These are phyloP conservation scores for Sceliomorpha sp. DNA, from an alignment of 2,888 invertebrate genomes.

Conservation along the genomic window DNA sequence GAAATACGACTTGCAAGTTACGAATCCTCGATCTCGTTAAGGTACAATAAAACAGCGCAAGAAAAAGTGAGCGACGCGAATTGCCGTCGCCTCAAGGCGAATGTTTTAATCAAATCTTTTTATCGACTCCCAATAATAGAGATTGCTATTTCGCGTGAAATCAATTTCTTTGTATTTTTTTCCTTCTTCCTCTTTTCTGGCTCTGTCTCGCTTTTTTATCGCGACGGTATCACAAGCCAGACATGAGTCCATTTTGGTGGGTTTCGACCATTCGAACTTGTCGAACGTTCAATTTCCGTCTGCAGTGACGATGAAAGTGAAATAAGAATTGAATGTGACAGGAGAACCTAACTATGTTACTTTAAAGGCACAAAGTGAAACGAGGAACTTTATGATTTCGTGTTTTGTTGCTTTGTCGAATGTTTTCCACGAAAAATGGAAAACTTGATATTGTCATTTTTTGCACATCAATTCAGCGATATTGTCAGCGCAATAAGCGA, in stretches of 20 bases:
- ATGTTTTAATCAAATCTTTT: slow-evolving; percentile 57
- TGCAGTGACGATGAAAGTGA: slow-evolving; percentile 30
- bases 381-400: slow-evolving; percentile 35
- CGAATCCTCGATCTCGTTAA: slow-evolving; percentile 67
- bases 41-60: slow-evolving; percentile 68
- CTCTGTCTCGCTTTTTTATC: slow-evolving; percentile 4
- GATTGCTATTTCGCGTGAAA: slow-evolving; percentile 37
- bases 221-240: slow-evolving; percentile 14
- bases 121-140: slow-evolving; percentile 48
- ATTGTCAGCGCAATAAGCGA: no score
- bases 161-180: slow-evolving; percentile 27
- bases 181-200: neutral
- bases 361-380: slow-evolving; percentile 33
- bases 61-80: slow-evolving; percentile 35
- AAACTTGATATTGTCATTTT: no score
- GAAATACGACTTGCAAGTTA: slow-evolving; percentile 48
- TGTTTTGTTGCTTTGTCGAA: slow-evolving; percentile 18
- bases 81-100: slow-evolving; percentile 41
- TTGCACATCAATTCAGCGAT: no score
- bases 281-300: slow-evolving; percentile 37
- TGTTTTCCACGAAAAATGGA: slow-evolving; percentile 26
- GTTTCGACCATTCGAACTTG: slow-evolving; percentile 9
- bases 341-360: slow-evolving; percentile 20
- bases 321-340: slow-evolving; percentile 38
- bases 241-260: slow-evolving; percentile 7